A percentile compares a stretch with the other conserved stretches of the same genome.
phyloP scores from a whole-genome alignment of 1,140 invertebrate genomes.

The Antheraea pernyi region DNA sequence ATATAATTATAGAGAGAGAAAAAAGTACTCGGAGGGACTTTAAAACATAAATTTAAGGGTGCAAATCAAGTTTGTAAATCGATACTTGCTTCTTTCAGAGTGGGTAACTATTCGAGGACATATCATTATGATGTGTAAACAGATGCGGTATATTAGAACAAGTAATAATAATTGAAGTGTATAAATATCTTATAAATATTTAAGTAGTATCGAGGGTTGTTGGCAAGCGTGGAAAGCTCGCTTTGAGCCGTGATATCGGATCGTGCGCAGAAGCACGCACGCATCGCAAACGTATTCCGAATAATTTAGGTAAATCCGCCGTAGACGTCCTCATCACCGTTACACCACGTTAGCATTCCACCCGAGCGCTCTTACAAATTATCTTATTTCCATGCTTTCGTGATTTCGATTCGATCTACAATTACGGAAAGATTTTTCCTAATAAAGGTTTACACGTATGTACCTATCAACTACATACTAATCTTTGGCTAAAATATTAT shows the following conservation, averaged over 20 bases:
- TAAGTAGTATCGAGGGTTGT: not conserved
- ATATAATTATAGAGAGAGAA: too few relatives aligned
- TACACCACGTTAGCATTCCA: conserved; percentile 62
- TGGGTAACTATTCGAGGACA: too few relatives aligned
- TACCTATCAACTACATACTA: not conserved
- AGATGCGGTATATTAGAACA: too few relatives aligned
- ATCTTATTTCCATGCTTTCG: conserved; percentile 64
- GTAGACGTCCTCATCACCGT: conserved; percentile 63
- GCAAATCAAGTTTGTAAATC: too few relatives aligned
- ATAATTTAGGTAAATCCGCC: conserved; percentile 72
- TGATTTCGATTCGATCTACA: conserved; percentile 54
- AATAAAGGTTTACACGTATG: conserved; percentile 38
- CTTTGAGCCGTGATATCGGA: conserved; percentile 30
- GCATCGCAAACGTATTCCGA: conserved; percentile 60
- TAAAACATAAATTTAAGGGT: too few relatives aligned
- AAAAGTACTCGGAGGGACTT: too few relatives aligned
- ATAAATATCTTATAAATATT: not conserved
- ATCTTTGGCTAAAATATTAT: too few relatives aligned
- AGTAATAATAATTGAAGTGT: not conserved
- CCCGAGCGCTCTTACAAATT: conserved; percentile 46
- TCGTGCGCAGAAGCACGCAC: conserved; percentile 43
- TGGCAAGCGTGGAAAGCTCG: not conserved
- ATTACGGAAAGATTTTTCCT: conserved; percentile 19
- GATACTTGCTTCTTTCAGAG: too few relatives aligned
- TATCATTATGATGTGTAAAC: too few relatives aligned